Percentiles rank a stretch among this genome's conserved stretches.
Conservation (phyloP, 2,797 vertebrate genomes). For the Notoglanidium macrostoma region DNA sequence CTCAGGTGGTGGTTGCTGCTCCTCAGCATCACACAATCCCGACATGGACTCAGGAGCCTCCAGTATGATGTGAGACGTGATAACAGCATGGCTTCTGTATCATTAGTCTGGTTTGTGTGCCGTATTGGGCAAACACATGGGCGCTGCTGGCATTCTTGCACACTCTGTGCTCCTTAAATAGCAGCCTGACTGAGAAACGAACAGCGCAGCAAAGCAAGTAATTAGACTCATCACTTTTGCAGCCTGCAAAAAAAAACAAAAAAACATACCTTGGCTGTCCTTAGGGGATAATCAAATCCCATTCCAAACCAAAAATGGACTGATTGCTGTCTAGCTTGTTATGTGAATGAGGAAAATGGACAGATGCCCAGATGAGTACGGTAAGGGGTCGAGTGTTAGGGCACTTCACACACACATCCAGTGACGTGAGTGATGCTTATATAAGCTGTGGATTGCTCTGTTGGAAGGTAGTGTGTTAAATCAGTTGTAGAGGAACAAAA, state of each 20-base stretch:
- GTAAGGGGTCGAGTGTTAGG: not conserved
- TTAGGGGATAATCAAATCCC: constrained; percentile 12
- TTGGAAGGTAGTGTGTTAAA: constrained; percentile 31
- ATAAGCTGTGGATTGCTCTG: constrained; percentile 26
- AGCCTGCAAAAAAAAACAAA: constrained; percentile 28
- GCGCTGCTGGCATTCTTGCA: constrained; percentile 38
- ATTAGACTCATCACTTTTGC: constrained; percentile 55
- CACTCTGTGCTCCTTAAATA: constrained; percentile 23
- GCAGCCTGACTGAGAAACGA: constrained; percentile 14
- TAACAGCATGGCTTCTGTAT: constrained; percentile 9
- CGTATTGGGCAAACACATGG: constrained; percentile 5
- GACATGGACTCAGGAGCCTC: not conserved
- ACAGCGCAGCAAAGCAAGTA: constrained; percentile 52
- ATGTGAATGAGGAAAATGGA: constrained; percentile 11
- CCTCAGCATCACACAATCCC: constrained; percentile 55
- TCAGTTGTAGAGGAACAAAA: not conserved
- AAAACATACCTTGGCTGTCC: not conserved
- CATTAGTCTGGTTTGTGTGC: not conserved
- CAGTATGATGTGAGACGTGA: constrained; percentile 4
- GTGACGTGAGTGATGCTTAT: constrained; percentile 30
- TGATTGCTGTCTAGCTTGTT: constrained; percentile 3
- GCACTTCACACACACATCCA: constrained; percentile 11
- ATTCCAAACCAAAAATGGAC: not conserved
- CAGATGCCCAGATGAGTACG: not conserved
- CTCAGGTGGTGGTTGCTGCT: constrained; percentile 70